These are phyloP conservation scores for Netelia virgata DNA, from an alignment of 2,888 invertebrate species.

Conservation along the genomic window DNA sequence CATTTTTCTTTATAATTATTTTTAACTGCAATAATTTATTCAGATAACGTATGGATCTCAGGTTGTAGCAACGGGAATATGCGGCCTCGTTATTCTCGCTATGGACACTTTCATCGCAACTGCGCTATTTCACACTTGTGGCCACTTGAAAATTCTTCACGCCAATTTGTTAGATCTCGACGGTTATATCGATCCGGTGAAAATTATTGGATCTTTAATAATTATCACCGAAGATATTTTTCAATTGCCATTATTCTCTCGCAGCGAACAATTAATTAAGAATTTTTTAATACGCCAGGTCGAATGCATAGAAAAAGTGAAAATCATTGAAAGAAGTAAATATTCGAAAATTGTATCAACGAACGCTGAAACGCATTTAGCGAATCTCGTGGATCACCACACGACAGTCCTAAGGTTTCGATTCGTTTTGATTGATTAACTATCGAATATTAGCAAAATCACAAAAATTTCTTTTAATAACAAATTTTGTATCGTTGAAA, in stretches of 20 bases:
- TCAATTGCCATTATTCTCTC: no score
- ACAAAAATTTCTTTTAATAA: no score
- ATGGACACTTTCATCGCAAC: slow-evolving; percentile 78
- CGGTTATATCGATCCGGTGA: slow-evolving; percentile 46
- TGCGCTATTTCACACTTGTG: slow-evolving; percentile 77
- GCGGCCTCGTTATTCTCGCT: slow-evolving; percentile 75
- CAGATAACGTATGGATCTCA: slow-evolving; percentile 76
- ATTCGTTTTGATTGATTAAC: not conserved
- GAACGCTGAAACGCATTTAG: slow-evolving; percentile 44
- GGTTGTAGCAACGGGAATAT: slow-evolving; percentile 74
- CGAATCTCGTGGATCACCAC: slow-evolving; percentile 63
- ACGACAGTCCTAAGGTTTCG: slow-evolving; percentile 66
- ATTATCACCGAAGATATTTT: not conserved
- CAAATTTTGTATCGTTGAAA: no score
- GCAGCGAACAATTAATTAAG: not conserved
- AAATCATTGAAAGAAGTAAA: not conserved
- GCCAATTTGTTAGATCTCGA: slow-evolving; percentile 68
- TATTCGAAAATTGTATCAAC: slow-evolving; percentile 6
- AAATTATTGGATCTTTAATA: slow-evolving; percentile 1
- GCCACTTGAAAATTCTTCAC: slow-evolving; percentile 75
- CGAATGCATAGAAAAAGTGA: not conserved
- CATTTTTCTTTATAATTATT: no score
- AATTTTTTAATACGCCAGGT: slow-evolving; percentile 19
- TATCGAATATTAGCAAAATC: no score
- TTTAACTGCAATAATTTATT: not conserved